These are phyloP conservation scores for Heliangelus exortis DNA, from an alignment of 2,797 vertebrate species.

Conservation along the genomic window DNA sequence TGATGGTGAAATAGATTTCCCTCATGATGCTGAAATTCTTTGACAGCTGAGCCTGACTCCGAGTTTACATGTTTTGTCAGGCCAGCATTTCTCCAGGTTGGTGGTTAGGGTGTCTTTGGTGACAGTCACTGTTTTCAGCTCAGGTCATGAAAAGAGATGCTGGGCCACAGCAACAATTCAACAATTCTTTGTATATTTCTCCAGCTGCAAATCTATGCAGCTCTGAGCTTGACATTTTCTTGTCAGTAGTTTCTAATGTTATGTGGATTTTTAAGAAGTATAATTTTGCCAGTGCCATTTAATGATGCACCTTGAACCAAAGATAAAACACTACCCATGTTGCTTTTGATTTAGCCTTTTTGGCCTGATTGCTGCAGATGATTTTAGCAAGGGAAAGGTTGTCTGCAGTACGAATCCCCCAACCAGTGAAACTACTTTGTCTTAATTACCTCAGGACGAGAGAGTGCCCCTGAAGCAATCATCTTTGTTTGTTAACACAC, in stretches of 20 bases:
- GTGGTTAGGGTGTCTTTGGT: constrained; percentile 56
- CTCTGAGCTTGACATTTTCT: constrained; percentile 67
- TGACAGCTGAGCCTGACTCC: constrained; percentile 75
- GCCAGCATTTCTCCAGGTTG: constrained; percentile 61
- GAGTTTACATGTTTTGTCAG: constrained; percentile 76
- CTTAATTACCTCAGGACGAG: constrained; percentile 88
- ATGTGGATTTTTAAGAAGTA: constrained; percentile 69
- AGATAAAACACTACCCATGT: constrained; percentile 70
- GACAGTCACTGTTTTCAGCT: constrained; percentile 69
- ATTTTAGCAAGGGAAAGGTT: constrained; percentile 72
- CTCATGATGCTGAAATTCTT: constrained; percentile 71
- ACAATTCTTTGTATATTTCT: constrained; percentile 43
- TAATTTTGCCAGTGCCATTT: constrained; percentile 72
- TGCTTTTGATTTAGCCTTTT: constrained; percentile 72
- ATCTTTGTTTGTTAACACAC: constrained; percentile 89
- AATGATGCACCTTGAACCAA: constrained; percentile 74
- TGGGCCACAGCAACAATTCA: neutral
- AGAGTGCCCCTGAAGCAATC: constrained; percentile 86
- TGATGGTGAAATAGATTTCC: constrained; percentile 70
- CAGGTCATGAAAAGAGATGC: constrained; percentile 15
- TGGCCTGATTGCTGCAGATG: constrained; percentile 62
- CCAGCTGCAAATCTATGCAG: constrained; percentile 52
- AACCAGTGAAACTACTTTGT: constrained; percentile 82
- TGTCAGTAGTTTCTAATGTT: constrained; percentile 62
- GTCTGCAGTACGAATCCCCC: constrained; percentile 75